phyloP scores from a whole-genome alignment of 2,888 invertebrate species.

The Melinaea menophilus region DNA sequence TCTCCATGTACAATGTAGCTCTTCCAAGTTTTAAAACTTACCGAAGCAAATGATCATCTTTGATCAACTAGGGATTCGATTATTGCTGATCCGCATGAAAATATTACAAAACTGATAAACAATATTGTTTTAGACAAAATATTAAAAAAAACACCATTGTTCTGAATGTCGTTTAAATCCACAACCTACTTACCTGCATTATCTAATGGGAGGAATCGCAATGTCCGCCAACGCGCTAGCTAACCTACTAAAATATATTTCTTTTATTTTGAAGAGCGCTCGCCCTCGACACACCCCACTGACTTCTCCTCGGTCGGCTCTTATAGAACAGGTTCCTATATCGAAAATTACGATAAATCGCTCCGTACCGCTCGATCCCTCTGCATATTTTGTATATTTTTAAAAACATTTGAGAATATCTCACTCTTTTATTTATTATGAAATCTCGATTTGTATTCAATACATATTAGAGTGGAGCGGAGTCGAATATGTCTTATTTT shows the following conservation, averaged over 20 bases:
- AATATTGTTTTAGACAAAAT: too few relatives aligned
- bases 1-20: slow-evolving; percentile 4
- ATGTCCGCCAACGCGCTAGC: slow-evolving; percentile 72
- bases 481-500: too few relatives aligned
- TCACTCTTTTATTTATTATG: not conserved
- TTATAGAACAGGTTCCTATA: slow-evolving; percentile 69
- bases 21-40: slow-evolving; percentile 8
- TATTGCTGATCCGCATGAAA: slow-evolving; percentile 35
- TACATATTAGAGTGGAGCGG: not conserved
- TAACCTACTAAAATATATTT: slow-evolving; percentile 78
- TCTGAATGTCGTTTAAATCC: too few relatives aligned
- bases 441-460: not conserved
- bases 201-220: slow-evolving; percentile 59
- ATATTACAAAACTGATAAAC: too few relatives aligned
- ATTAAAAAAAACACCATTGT: too few relatives aligned
- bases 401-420: too few relatives aligned
- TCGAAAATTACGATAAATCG: slow-evolving; percentile 68
- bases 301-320: slow-evolving; percentile 42
- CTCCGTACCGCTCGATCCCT: slow-evolving; percentile 49
- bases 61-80: slow-evolving; percentile 53
- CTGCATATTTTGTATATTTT: slow-evolving; percentile 49
- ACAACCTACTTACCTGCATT: slow-evolving; percentile 50
- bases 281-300: slow-evolving; percentile 52
- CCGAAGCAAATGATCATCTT: not conserved
- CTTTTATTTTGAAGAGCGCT: slow-evolving; percentile 71